Conservation (phyloP, 1,140 invertebrate species). For the Drosophila sproati region DNA sequence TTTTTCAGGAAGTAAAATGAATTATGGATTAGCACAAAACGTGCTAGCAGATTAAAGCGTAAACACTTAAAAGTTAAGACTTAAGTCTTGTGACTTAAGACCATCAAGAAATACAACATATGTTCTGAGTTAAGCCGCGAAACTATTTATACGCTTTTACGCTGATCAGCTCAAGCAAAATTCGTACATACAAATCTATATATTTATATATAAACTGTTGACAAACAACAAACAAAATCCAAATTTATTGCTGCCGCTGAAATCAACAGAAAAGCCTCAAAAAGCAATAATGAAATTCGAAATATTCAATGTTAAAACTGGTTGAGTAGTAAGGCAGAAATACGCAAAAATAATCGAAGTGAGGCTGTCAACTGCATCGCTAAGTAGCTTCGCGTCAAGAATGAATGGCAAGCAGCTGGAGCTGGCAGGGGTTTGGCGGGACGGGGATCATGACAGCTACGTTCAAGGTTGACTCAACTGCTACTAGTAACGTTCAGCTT, state of each 20-base stretch:
- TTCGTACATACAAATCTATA: no score
- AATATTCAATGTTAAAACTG: conserved; percentile 69
- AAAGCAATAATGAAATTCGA: conserved; percentile 46
- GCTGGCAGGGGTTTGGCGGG: not conserved
- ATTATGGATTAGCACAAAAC: conserved; percentile 39
- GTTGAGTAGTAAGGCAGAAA: conserved; percentile 53
- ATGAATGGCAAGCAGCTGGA: not conserved
- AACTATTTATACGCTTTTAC: conserved; percentile 38
- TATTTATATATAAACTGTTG: conserved; percentile 27
- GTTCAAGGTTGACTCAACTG: conserved; percentile 13
- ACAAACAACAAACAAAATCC: conserved; percentile 40
- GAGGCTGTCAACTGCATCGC: conserved; percentile 70
- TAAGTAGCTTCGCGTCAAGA: conserved; percentile 55
- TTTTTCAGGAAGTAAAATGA: conserved; percentile 63
- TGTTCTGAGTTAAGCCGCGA: conserved; percentile 40
- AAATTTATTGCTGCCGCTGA: conserved; percentile 38
- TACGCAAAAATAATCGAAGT: conserved; percentile 56
- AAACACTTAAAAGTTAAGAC: conserved; percentile 22
- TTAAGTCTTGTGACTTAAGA: not conserved
- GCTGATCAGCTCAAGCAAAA: conserved; percentile 7
- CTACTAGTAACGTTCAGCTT: not conserved
- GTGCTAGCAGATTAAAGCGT: conserved; percentile 44
- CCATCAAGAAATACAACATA: conserved; percentile 47
- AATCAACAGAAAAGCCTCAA: conserved; percentile 36
- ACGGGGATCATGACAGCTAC: not conserved